phyloP scores from a whole-genome alignment of 2,888 invertebrate genomes.

The Nezara viridula region DNA sequence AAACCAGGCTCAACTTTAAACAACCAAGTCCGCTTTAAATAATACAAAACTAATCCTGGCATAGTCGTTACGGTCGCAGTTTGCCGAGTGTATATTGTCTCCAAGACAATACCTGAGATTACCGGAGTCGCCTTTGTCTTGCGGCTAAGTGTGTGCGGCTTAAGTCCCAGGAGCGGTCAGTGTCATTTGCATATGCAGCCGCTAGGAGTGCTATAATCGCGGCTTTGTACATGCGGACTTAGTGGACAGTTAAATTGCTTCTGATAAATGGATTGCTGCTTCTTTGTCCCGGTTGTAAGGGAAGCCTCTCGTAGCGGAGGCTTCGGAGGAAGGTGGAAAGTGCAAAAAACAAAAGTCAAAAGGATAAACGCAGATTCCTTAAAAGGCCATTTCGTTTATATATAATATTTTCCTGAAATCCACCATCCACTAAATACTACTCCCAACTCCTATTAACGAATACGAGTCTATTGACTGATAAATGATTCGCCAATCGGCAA shows the following conservation, averaged over 20 bases:
- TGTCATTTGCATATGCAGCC: slow-evolving; percentile 7
- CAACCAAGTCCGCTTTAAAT: slow-evolving; percentile 38
- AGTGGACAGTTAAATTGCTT: slow-evolving; percentile 22
- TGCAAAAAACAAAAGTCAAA: neutral
- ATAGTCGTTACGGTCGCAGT: neutral
- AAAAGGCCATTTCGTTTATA: neutral
- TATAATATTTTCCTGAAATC: neutral
- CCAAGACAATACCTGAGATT: slow-evolving; percentile 44
- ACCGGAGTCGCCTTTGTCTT: slow-evolving; percentile 34
- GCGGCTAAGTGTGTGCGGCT: slow-evolving; percentile 36
- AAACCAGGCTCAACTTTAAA: slow-evolving; percentile 39
- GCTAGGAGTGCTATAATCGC: slow-evolving; percentile 10
- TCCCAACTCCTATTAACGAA: too few species aligned
- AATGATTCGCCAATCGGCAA: too few species aligned
- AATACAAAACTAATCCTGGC: slow-evolving; percentile 36
- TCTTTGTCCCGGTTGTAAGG: neutral
- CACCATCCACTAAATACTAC: neutral
- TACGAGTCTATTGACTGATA: too few species aligned
- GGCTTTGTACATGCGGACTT: slow-evolving; percentile 36
- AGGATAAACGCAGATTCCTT: neutral
- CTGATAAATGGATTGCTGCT: slow-evolving; percentile 15
- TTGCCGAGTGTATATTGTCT: slow-evolving; percentile 10
- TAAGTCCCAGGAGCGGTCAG: slow-evolving; percentile 40
- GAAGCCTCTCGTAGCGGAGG: neutral
- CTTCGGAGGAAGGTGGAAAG: neutral